Conservation (phyloP, 1,140 invertebrate species). For the Scylla paramamosain region DNA sequence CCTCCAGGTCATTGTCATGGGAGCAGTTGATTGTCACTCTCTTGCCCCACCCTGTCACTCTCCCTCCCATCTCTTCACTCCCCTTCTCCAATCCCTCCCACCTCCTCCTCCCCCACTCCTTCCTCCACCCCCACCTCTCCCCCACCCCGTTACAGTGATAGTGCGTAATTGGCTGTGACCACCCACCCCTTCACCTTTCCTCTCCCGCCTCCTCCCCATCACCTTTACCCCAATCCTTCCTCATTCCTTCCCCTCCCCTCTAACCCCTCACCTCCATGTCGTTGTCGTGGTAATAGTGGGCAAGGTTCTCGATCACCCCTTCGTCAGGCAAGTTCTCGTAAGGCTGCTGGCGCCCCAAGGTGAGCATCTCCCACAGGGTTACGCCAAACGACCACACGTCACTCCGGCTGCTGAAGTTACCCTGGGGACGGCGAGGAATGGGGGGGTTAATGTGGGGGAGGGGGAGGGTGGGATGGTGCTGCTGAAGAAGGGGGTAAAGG, state of each 20-base stretch:
- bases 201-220: background rate
- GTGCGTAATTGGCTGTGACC: too few species aligned
- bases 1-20: too few species aligned
- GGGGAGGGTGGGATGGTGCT: background rate
- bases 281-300: slow-evolving; percentile 82
- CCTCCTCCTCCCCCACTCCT: background rate
- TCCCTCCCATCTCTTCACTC: too few species aligned
- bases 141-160: too few species aligned
- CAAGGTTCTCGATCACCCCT: slow-evolving; percentile 89
- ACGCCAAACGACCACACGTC: slow-evolving; percentile 95
- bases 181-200: background rate
- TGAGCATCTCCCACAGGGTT: slow-evolving; percentile 93
- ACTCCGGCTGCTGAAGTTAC: slow-evolving; percentile 90
- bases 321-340: slow-evolving; percentile 89
- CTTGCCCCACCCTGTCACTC: too few species aligned
- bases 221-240: background rate
- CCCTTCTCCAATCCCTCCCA: too few species aligned
- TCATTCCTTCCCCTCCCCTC: background rate
- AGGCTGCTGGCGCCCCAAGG: slow-evolving; percentile 90
- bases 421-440: slow-evolving; percentile 81
- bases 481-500: background rate
- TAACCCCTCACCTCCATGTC: slow-evolving; percentile 45
- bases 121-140: background rate
- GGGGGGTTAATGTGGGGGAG: background rate
- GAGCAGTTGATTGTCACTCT: too few species aligned